Evolutionary conservation across 2,888 invertebrate species (phyloP).

Genomic region (Pharmacophagus antenor): DNA sequence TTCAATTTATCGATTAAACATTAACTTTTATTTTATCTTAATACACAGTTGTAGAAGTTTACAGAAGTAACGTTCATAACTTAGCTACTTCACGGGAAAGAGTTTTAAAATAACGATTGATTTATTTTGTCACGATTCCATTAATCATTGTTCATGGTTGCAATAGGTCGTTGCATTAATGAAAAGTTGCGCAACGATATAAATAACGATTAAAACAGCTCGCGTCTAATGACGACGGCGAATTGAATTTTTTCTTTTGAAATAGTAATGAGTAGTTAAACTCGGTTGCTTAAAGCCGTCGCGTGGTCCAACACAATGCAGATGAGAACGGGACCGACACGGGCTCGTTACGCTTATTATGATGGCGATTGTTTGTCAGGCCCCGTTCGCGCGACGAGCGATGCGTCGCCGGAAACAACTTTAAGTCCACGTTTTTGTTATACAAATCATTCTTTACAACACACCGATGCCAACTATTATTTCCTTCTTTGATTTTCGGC

Average conservation of each 20-base stretch:
- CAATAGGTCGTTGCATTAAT: slow-evolving; percentile 5
- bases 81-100: no score
- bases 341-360: slow-evolving; percentile 68
- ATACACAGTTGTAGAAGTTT: no score
- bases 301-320: slow-evolving; percentile 54
- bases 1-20: background rate
- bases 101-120: no score
- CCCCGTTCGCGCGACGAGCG: slow-evolving; percentile 53
- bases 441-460: slow-evolving; percentile 40
- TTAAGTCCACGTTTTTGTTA: slow-evolving; percentile 50
- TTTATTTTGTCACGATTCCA: background rate
- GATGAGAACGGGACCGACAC: slow-evolving; percentile 58
- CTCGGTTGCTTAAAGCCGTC: slow-evolving; percentile 39
- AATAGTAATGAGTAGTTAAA: slow-evolving; percentile 31
- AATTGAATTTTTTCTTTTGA: slow-evolving; percentile 37
- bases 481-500: slow-evolving; percentile 14
- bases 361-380: slow-evolving; percentile 61
- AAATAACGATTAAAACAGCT: slow-evolving; percentile 14
- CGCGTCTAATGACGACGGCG: slow-evolving; percentile 31
- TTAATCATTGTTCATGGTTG: background rate
- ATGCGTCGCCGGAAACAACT: slow-evolving; percentile 46
- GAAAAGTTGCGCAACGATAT: background rate
- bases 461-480: slow-evolving; percentile 7
- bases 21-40: no score
- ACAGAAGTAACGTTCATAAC: no score